Base-by-base conservation (phyloP, 2,113 vertebrate species). In the Shinisaurus crocodilurus region DNA sequence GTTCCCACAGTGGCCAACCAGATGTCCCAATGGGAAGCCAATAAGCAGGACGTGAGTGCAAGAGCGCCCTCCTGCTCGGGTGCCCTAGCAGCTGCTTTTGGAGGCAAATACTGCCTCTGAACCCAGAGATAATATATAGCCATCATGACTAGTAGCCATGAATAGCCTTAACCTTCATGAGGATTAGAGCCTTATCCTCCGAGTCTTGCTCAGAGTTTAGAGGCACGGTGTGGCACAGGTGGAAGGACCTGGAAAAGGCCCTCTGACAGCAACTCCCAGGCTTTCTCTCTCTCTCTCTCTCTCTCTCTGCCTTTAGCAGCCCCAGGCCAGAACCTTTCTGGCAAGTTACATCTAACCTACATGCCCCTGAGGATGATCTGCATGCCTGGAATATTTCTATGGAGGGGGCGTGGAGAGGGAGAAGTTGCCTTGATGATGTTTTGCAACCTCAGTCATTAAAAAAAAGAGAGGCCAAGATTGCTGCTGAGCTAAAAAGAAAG, bases 311-410 rank as follows among this genome's bases (percentile, higher is more conserved):
- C 93, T 85, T 67, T 40, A 77, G 4, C 92, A 91, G 93, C 94
- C 96, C 88, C 91, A 91, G 93, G 93, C 92, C 86, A 91, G 25
- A 5, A 76, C 92, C 92, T 96, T 95, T 95, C 95, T 96, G 94
- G 90, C 92, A 87, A 91, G 92, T 16, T 74, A 97, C 97, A 97
- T 95, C 95, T 93, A 93, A 96, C 97, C 95, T 95, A 87, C 90
- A 86, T 95, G 87, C 90, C 95, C 92, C 91, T 2, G 27, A 40
- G 96, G 97, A 96, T 91, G 96, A 85, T 96, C 96, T 92, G 92
- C 98, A 98, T 98, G 95, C 97, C 97, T 95, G 89, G 96, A 96
- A 98, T 98, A 98, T 97, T 96, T 98, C 95, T 95, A 95, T 94
- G 54, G n/a, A 50, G 34, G 34, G 57, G 20, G n/a, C 5, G 54